A percentile compares a stretch with the other conserved stretches of the same genome.
Evolutionary conservation across 2,888 invertebrate species (phyloP).

Genomic region (Atethmia centrago): DNA sequence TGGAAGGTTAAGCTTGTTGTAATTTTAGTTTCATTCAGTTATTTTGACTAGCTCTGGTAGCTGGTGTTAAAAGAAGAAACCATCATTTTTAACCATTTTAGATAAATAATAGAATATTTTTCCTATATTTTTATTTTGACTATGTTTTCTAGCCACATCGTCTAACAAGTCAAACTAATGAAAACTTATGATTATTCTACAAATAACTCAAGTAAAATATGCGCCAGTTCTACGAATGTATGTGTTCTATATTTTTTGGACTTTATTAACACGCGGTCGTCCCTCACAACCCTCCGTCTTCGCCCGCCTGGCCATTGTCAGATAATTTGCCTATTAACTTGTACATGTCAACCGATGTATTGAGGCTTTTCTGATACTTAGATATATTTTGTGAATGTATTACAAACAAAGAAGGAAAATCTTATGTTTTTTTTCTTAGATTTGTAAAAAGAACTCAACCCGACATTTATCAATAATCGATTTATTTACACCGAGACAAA

Average conservation of each 20-base stretch:
- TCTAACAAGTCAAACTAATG: constrained; percentile 2
- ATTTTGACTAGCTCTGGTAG: not conserved
- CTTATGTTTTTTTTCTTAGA: not conserved
- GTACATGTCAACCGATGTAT: constrained; percentile 57
- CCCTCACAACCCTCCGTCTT: constrained; percentile 63
- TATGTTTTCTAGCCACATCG: not conserved
- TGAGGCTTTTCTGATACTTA: constrained; percentile 27
- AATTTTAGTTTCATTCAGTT: not conserved
- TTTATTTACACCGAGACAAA: not conserved
- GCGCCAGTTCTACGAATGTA: constrained; percentile 37
- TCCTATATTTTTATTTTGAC: not conserved
- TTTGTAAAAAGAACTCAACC: not conserved
- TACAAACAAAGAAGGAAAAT: not conserved
- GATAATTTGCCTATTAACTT: constrained; percentile 69
- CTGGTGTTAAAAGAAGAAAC: not conserved
- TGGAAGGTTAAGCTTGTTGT: not conserved
- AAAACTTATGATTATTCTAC: constrained; percentile 12
- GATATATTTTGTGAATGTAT: not conserved
- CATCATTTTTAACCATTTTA: not conserved
- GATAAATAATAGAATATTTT: not conserved
- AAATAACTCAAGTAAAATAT: constrained; percentile 23
- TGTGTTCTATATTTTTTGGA: constrained; percentile 58
- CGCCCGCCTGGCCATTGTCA: constrained; percentile 70
- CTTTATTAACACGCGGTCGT: constrained; percentile 65
- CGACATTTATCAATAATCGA: not conserved